Percentiles rank a stretch among this genome's conserved stretches.
Evolutionary conservation across 2,113 vertebrate genomes (phyloP).

Genomic region (mouse (Mus musculus)): DNA sequence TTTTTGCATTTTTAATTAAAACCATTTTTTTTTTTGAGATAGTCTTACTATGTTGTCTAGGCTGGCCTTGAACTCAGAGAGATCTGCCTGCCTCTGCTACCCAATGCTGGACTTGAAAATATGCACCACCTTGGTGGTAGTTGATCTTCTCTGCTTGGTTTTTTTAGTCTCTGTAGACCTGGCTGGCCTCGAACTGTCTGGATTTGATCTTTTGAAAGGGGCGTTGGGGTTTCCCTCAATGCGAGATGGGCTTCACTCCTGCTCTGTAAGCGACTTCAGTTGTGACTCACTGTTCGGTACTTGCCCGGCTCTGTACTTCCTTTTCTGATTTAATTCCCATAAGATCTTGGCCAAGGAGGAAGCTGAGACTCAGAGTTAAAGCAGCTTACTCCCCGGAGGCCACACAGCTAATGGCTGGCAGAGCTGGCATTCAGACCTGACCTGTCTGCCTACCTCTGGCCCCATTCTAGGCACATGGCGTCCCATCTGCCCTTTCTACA

Average conservation of each 20-base stretch:
- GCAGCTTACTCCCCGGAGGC: not conserved
- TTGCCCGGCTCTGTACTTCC: not conserved
- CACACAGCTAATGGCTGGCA: not conserved
- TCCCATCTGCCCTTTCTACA: not conserved
- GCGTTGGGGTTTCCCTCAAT: not conserved
- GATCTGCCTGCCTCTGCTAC: not conserved
- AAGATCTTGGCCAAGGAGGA: not conserved
- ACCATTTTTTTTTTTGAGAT: not conserved
- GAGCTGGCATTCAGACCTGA: not conserved
- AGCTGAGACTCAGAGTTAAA: not conserved
- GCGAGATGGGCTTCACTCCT: not conserved
- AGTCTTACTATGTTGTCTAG: not conserved
- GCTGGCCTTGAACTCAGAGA: not conserved
- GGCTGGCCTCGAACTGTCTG: not conserved
- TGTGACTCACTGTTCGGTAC: not conserved
- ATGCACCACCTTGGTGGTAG: not conserved
- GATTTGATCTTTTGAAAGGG: not conserved
- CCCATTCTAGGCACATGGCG: not conserved
- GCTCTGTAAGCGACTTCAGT: not conserved
- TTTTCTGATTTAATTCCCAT: conserved; percentile 20
- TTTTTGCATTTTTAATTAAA: not conserved
- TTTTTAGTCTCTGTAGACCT: not conserved
- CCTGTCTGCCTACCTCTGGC: not conserved
- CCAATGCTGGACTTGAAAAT: not conserved
- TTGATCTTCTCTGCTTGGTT: not conserved